A percentile compares a stretch with the other conserved stretches of the same genome.
These are phyloP conservation scores for Pituophis catenifer DNA, from an alignment of 2,113 vertebrate genomes.

Conservation along the genomic window DNA sequence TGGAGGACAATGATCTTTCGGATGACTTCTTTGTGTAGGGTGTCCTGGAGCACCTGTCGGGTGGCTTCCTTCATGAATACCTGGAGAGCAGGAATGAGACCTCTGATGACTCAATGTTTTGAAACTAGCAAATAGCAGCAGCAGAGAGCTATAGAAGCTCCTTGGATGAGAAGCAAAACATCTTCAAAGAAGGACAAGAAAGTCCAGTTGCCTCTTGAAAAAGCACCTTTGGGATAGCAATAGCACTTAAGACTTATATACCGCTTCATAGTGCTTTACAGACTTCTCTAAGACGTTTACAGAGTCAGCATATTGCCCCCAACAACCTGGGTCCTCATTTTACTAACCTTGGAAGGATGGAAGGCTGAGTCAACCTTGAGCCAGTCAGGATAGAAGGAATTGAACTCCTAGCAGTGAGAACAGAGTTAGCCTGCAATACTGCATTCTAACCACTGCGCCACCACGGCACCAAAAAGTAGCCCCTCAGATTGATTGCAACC, in stretches of 20 bases:
- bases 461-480: background rate
- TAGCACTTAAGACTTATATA: background rate
- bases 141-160: too few relatives aligned
- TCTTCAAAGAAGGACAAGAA: too few relatives aligned
- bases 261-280: too few relatives aligned
- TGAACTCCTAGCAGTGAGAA: background rate
- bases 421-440: background rate
- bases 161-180: too few relatives aligned
- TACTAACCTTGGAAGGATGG: too few relatives aligned
- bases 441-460: background rate
- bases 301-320: background rate
- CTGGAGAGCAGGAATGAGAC: slow-evolving; percentile 59
- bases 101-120: background rate
- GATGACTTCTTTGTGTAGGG: slow-evolving; percentile 90
- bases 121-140: background rate
- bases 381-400: background rate
- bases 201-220: too few relatives aligned
- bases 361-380: background rate
- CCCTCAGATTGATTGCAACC: background rate
- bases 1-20: slow-evolving; percentile 90
- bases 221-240: background rate
- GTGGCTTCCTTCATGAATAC: slow-evolving; percentile 94
- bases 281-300: background rate
- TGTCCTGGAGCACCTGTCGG: slow-evolving; percentile 87
- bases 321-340: background rate